Evolutionary conservation across 2,888 invertebrate genomes (phyloP), one percentile per base, ranked within the genome.

Genomic region (Spodoptera littoralis): DNA sequence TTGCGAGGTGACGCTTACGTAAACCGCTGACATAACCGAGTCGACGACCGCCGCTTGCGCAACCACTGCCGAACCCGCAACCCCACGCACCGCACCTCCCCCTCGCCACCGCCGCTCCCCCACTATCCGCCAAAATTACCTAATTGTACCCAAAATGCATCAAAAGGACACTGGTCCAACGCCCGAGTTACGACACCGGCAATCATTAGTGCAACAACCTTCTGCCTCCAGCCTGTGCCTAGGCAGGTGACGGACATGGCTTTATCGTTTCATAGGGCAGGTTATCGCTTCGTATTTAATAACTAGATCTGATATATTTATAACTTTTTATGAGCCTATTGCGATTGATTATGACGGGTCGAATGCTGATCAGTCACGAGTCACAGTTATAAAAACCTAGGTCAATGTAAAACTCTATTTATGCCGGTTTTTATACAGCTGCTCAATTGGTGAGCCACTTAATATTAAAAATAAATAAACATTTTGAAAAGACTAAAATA

Each of bases 41-140:
- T 94, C 94, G 93, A 92, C 92, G 94, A 94, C 94, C 94, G 93
- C 80, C 84, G 88, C 87, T 94, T 94, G 93, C 93, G 93, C 92
- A 94, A 94, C 88, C 86, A 84, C 80, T 80, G 84, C 88, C 90
- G 84, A 91, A 91, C 92, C 91, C 88, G 88, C 93, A 92, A 92
- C 93, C 94, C 94, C 90, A 90, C 91, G 87, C 90, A 88, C 88
- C 84, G 81, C 87, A 72, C 83, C 82, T 81, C 79, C 83, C 83
- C 86, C 89, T 83, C 87, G 83, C 86, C 84, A 80, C 85, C 82
- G 80, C 80, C 80, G 79, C 79, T 74, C 81, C 87, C 88, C 90
- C 89, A 85, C 90, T 85, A 84, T 73, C 70, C 71, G 77, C 81
- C 75, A 79, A 88, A 92, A 93, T 93, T 92, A 91, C 92, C 88